Base-by-base conservation (phyloP, 2,113 vertebrate species). In the Chlorodrepanis virens region DNA sequence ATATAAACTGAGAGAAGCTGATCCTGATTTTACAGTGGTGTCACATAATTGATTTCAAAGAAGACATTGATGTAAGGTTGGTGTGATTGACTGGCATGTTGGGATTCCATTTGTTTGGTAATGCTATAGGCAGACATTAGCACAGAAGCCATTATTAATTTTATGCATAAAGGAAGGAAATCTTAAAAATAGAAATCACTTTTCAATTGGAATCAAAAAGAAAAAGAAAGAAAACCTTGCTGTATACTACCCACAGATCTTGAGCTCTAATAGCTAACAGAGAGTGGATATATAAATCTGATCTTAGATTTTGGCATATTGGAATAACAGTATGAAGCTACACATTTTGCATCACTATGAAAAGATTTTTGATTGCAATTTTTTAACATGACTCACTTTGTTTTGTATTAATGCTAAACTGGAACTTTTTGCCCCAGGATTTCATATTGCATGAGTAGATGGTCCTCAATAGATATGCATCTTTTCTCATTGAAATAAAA, bases 401-500 rank as follows among this genome's bases (percentile, higher is more conserved):
- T 53, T 93, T 80, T 77, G 28, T 53, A 23, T 70, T 79, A 6
- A 61, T 69, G 27, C 11, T 71, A 54, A 83, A 78, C 8, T 69
- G 22, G 15, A 93, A 86, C 15, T 21, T 92, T 89, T 74, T 94
- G 17, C 23, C 47, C 28, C 14, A 42, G 57, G 61, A 61, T 57
- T 93, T 94, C 47, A 57, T 74, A 35, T 27, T 6, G 6, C 27
- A 37, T 89, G 80, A 82, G 40, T 68, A 93, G n/a, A 69, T 45
- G 6, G 9, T 83, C 65, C 40, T 92, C 24, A 42, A 61, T 94
- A 85, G 39, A 60, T 67, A 87, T 40, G 6, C 45, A 83, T 83
- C 67, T 86, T 90, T 88, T 96, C 65, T 95, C 44, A 61, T 71
- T 92, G 80, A 93, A 89, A 44, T 88, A 37, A 88, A 96, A 91